Conservation (phyloP, 1,140 invertebrate species). For the Lordiphosa mommai region DNA sequence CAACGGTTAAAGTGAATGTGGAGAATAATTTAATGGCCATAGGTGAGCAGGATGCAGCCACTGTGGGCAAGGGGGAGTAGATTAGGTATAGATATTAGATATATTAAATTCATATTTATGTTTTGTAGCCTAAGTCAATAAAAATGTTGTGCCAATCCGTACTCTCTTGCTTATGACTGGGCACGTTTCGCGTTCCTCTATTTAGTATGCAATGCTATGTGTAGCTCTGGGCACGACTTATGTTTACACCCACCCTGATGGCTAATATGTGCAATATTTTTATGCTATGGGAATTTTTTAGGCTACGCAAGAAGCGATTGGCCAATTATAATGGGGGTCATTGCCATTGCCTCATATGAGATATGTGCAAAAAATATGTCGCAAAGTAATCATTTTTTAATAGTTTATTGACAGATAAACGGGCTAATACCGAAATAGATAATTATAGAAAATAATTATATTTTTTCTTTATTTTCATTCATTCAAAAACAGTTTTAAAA, state of each 20-base stretch:
- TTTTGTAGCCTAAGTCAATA: slow-evolving; percentile 28
- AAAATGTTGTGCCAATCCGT: slow-evolving; percentile 5
- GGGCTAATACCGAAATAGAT: too few species aligned
- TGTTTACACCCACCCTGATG: slow-evolving; percentile 30
- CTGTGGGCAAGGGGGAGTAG: slow-evolving; percentile 35
- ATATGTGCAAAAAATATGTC: neutral
- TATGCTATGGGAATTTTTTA: slow-evolving; percentile 40
- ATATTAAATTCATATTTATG: slow-evolving; percentile 24
- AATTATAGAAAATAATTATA: too few species aligned
- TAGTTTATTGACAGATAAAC: too few species aligned
- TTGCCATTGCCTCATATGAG: slow-evolving; percentile 16
- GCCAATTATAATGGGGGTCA: slow-evolving; percentile 22
- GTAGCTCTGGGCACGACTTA: slow-evolving; percentile 23
- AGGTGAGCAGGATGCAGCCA: slow-evolving; percentile 35
- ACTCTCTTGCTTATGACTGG: slow-evolving; percentile 9
- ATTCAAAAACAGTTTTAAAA: too few species aligned
- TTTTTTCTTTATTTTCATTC: too few species aligned
- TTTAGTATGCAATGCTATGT: slow-evolving; percentile 51
- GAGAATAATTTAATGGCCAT: slow-evolving; percentile 19
- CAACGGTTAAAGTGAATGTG: slow-evolving; percentile 1
- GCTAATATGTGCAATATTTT: slow-evolving; percentile 66
- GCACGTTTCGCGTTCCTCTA: slow-evolving; percentile 30
- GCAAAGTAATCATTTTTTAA: too few species aligned
- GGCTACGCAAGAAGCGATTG: slow-evolving; percentile 11
- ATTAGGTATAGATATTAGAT: neutral